A percentile compares a stretch with the other conserved stretches of the same genome.
These are phyloP conservation scores for Agrochola lychnidis DNA, from an alignment of 2,888 invertebrate genomes.

Conservation along the genomic window DNA sequence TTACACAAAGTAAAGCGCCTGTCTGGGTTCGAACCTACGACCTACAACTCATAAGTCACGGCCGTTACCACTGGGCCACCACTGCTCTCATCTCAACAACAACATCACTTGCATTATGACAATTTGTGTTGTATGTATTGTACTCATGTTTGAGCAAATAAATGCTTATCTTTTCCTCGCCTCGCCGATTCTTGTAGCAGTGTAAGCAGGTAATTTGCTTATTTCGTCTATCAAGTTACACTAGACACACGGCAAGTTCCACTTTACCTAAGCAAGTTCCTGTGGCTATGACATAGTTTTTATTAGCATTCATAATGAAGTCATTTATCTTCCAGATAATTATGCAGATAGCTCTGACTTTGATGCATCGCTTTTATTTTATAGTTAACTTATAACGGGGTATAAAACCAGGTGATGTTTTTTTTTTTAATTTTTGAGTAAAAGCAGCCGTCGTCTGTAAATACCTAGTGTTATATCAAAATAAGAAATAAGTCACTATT, in stretches of 20 bases:
- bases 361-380: slow-evolving; percentile 51
- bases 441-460: neutral
- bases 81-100: too few species aligned
- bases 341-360: slow-evolving; percentile 47
- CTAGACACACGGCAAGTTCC: neutral
- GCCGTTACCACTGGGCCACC: too few species aligned
- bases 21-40: too few species aligned
- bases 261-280: neutral
- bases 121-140: too few species aligned
- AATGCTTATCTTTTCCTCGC: too few species aligned
- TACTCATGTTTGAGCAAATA: too few species aligned
- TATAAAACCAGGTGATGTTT: too few species aligned
- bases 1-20: too few species aligned
- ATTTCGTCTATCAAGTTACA: neutral
- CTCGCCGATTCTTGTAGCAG: neutral
- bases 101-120: too few species aligned
- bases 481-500: too few species aligned
- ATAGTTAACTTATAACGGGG: neutral
- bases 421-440: neutral
- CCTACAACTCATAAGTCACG: too few species aligned
- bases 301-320: slow-evolving; percentile 45
- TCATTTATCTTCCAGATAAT: slow-evolving; percentile 56
- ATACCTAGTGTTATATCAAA: too few species aligned
- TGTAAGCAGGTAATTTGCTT: neutral
- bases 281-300: slow-evolving; percentile 19